Evolutionary conservation across 64 coral and sea anemone genomes (phyloP), one percentile per base, ranked within the genome.

Genomic region (Stichodactyla mertensii): DNA sequence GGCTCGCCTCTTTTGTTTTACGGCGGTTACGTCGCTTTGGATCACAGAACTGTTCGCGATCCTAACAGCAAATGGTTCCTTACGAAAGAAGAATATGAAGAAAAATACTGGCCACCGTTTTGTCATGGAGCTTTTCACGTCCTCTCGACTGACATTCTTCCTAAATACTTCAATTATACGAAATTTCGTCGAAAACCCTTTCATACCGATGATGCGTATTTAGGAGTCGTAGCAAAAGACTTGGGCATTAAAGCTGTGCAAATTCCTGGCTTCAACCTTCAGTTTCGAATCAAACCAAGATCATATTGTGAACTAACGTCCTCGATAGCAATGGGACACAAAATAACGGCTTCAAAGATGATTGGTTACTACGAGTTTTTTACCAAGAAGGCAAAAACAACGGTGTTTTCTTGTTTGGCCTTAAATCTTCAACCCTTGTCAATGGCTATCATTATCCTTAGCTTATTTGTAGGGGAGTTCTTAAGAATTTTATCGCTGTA

Each of bases 51-150:
- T 31, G 59, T 54, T 60, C 54, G 83, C 10, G 58, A 64, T 14
- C 83, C 83, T 7, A 36, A 64, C 0, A 82, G 79, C 51, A 82
- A 82, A 82, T 82, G 79, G 79, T 18, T 18, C 51, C 7, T 82
- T 31, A 14, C 36, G 14, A 82, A 52, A 31, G 54, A 82, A 23
- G 6, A 82, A 12, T 82, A 14, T 31, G 16, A 51, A n/a, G 31
- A 82, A 19, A 23, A 16, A 8, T 18, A 45, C 16, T 82, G 79
- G 79, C 79, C 79, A 10, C 79, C 79, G 0, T 85, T 87, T 69
- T 67, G 64, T 86, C 24, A 67, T 57, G 85, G 85, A 7, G 59
- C 64, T 15, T 86, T 86, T 52, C 54, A 60, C 31, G 24, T 85
- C 15, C 54, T 85, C 7, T 85, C 83, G 13, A 64, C 83, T 14